Base-by-base conservation (phyloP, 2,113 vertebrate species). In the Hippopotamus amphibius region DNA sequence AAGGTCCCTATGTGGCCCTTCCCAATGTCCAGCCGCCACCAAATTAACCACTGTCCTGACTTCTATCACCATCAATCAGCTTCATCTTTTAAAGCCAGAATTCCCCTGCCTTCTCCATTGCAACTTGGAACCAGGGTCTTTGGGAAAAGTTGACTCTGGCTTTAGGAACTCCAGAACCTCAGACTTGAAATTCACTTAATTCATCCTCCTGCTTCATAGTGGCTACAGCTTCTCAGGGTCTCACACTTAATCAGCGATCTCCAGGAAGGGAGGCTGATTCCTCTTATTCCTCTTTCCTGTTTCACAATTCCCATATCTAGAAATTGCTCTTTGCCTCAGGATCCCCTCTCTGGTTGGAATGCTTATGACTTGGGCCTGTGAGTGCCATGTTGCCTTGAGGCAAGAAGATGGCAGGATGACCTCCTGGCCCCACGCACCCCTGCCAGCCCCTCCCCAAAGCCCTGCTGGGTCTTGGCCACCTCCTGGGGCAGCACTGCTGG, bases 311-410 rank as follows among this genome's bases (percentile, higher is more conserved):
- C 63, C 7, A 8, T 6, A 43, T 12, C 87, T 48, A 72, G 87
- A 95, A 66, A 59, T 7, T 46, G 86, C 33, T 74, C 48, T 77
- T 12, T 0, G 2, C n/a, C 14, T 21, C 19, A 41, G 57, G 17
- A 5, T 50, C 43, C 37, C 90, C 7, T 13, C 63, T 57, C 59
- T 2, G 46, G 55, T 30, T 46, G 55, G 59, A 71, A 22, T 37
- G 69, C 37, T 16, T 1, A 0, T 0, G 30, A 76, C 48, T 26
- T 30, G 16, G 37, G 65, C 28, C 68, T 6, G 0, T 9, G 30
- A 30, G 53, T 15, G 43, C 21, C 22, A 6, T 22, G 43, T 14
- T 61, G 63, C 63, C 48, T 48, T 0, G 1, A 89, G 90, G 21
- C 24, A 71, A 61, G 68, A 71, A 46, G 84, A 81, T 12, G 69